Percentiles rank a stretch among this genome's conserved stretches.
Conservation (phyloP, 2,113 vertebrate genomes). For the Nothoprocta perdicaria region DNA sequence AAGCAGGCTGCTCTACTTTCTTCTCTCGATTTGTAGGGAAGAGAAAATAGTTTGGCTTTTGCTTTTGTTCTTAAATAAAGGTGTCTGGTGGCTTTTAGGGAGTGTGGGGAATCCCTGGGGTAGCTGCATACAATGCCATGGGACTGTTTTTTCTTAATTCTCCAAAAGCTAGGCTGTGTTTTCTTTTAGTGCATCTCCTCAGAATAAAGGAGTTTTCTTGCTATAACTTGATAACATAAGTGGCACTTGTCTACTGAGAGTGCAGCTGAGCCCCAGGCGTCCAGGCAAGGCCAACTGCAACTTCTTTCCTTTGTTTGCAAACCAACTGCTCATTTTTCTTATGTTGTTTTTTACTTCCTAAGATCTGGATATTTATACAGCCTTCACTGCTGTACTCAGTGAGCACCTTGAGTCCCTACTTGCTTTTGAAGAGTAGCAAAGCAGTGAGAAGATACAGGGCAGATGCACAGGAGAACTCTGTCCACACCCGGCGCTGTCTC, state of each 20-base stretch:
- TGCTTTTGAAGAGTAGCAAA: background rate
- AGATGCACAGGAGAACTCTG: background rate
- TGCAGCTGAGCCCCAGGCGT: background rate
- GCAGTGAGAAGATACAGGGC: background rate
- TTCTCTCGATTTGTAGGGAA: background rate
- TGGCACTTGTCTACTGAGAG: background rate
- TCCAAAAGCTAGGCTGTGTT: background rate
- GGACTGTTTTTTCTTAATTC: background rate
- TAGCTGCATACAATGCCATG: background rate
- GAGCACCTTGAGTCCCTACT: background rate
- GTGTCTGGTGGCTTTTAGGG: background rate
- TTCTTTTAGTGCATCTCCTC: slow-evolving; percentile 16
- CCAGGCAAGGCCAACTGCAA: background rate
- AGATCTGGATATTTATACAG: background rate
- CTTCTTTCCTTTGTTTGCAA: slow-evolving; percentile 38
- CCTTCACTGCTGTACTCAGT: background rate
- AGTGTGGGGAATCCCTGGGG: background rate
- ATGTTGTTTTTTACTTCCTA: background rate
- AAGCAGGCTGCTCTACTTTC: slow-evolving; percentile 38
- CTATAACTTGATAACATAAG: background rate
- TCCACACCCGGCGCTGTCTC: background rate
- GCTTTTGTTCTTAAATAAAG: background rate
- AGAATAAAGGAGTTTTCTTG: slow-evolving; percentile 1
- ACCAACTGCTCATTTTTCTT: background rate
- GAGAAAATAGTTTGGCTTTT: background rate